Conservation (phyloP, 2,113 vertebrate genomes). For the crab-eating macaque (Macaca fascicularis) region T2T-MFA8v1.1 NC_088379.1:163966001-163966500, state of each 20-base stretch:
- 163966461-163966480: conserved; percentile 60
- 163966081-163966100: conserved; percentile 63
- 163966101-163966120: conserved; percentile 54
- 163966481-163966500: background rate
- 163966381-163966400: conserved; percentile 65
- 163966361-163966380: conserved; percentile 62
- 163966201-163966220: background rate
- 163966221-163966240: conserved; percentile 8
- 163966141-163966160: conserved; percentile 66
- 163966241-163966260: background rate
- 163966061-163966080: conserved; percentile 67
- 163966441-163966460: conserved; percentile 70
- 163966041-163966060: background rate
- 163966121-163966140: conserved; percentile 49
- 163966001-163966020: background rate
- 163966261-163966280: background rate
- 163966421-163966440: conserved; percentile 72
- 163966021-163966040: conserved; percentile 41
- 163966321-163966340: conserved; percentile 26
- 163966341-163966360: conserved; percentile 58
- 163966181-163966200: conserved; percentile 53
- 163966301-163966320: conserved; percentile 55
- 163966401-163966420: conserved; percentile 81
- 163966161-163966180: conserved; percentile 64
- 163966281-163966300: conserved; percentile 69